Percentiles rank a stretch among this genome's conserved stretches.
These are phyloP conservation scores for Cromileptes altivelis DNA, from an alignment of 2,113 vertebrate species.

Conservation along the genomic window DNA sequence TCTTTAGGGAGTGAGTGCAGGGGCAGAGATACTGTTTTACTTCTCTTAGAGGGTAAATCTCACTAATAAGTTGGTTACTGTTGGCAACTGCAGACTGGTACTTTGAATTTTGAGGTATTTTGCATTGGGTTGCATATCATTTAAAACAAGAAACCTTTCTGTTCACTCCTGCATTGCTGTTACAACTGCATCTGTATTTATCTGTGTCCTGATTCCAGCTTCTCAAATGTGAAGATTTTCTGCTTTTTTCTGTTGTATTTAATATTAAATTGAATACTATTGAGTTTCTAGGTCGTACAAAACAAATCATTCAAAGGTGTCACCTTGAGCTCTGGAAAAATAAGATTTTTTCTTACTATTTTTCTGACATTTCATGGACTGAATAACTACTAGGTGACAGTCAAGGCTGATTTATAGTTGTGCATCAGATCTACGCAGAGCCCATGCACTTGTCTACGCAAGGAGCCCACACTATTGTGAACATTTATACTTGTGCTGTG, in stretches of 20 bases:
- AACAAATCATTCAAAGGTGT: background rate
- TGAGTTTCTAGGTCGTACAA: background rate
- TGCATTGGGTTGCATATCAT: conserved; percentile 9
- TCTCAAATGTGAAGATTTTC: background rate
- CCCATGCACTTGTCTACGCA: no score
- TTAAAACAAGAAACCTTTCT: background rate
- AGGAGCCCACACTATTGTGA: no score
- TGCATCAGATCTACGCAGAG: no score
- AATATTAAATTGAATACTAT: background rate
- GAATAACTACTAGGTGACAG: background rate
- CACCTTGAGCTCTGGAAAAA: background rate
- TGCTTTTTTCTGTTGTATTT: background rate
- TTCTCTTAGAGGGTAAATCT: background rate
- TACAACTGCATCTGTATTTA: background rate
- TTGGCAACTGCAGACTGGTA: background rate
- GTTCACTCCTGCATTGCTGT: background rate
- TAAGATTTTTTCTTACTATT: background rate
- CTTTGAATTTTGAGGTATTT: conserved; percentile 19
- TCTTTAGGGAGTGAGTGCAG: conserved; percentile 22
- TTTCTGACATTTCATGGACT: no score
- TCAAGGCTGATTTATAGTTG: no score
- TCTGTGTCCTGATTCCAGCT: background rate
- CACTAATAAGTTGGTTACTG: background rate
- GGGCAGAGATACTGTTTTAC: background rate
- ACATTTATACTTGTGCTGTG: no score